phyloP scores from a whole-genome alignment of 2,797 vertebrate genomes.

The Oophaga sylvatica region DNA sequence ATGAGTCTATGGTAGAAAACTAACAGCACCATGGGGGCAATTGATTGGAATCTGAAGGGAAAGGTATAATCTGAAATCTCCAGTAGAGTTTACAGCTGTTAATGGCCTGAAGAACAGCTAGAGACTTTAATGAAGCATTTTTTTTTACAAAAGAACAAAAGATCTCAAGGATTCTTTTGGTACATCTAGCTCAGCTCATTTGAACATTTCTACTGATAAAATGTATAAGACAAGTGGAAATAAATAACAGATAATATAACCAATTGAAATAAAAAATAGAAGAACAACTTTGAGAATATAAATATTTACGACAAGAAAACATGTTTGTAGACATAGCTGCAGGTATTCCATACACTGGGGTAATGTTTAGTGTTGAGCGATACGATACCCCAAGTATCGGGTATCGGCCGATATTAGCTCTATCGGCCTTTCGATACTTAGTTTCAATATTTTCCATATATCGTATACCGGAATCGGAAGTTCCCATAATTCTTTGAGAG shows the following conservation, averaged over 20 bases:
- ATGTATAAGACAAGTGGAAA: background rate
- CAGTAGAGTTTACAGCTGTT: slow-evolving; percentile 33
- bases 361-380: too few species aligned
- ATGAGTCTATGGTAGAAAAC: slow-evolving; percentile 17
- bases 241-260: background rate
- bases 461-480: too few species aligned
- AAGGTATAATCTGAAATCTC: slow-evolving; percentile 25
- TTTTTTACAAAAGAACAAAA: background rate
- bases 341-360: background rate
- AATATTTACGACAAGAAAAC: background rate
- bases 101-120: slow-evolving; percentile 32
- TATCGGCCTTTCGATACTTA: too few species aligned
- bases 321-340: background rate
- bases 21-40: slow-evolving; percentile 25
- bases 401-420: too few species aligned
- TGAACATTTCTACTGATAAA: background rate
- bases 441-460: too few species aligned
- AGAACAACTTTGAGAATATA: background rate
- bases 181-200: background rate
- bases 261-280: background rate
- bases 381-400: too few species aligned
- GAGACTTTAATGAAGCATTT: slow-evolving; percentile 43
- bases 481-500: too few species aligned
- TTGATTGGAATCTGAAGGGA: slow-evolving; percentile 39
- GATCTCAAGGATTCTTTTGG: background rate